phyloP scores from a whole-genome alignment of 1,140 invertebrate genomes.

The Pogonomyrmex californicus region DNA sequence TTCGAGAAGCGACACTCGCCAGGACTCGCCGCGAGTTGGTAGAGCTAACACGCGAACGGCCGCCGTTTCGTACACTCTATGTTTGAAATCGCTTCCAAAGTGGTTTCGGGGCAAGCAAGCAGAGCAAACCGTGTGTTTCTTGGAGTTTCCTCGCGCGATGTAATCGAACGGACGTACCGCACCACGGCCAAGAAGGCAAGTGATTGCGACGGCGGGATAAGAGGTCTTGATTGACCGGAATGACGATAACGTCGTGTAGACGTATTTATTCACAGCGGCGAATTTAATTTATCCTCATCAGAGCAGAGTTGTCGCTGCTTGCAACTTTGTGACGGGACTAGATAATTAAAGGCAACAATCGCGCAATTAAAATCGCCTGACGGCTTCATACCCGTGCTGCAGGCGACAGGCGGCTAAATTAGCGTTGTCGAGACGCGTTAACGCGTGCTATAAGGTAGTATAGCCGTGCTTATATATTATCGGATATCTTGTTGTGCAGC shows the following conservation, averaged over 20 bases:
- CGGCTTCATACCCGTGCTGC: background rate
- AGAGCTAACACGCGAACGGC: constrained; percentile 22
- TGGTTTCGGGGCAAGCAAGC: background rate
- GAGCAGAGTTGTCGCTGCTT: background rate
- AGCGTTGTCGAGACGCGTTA: constrained; percentile 39
- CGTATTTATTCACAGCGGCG: constrained; percentile 30
- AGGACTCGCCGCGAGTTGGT: constrained; percentile 11
- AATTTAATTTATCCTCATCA: background rate
- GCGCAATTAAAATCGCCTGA: constrained; percentile 45
- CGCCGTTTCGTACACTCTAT: constrained; percentile 12
- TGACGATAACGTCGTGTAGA: background rate
- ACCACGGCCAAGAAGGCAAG: background rate
- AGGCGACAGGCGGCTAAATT: constrained; percentile 47
- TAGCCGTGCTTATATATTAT: constrained; percentile 9
- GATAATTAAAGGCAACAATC: constrained; percentile 59
- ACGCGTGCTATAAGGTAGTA: constrained; percentile 1
- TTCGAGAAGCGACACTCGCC: constrained; percentile 23
- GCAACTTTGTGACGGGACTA: background rate
- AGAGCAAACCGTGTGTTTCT: constrained; percentile 7
- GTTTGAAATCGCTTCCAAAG: constrained; percentile 37
- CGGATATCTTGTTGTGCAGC: constrained; percentile 1
- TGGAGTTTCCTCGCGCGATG: constrained; percentile 4
- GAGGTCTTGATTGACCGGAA: constrained; percentile 31
- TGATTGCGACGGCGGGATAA: constrained; percentile 21
- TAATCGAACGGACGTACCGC: background rate